Conservation (phyloP, 2,797 vertebrate genomes). For the Enteromius paludinosus region DNA sequence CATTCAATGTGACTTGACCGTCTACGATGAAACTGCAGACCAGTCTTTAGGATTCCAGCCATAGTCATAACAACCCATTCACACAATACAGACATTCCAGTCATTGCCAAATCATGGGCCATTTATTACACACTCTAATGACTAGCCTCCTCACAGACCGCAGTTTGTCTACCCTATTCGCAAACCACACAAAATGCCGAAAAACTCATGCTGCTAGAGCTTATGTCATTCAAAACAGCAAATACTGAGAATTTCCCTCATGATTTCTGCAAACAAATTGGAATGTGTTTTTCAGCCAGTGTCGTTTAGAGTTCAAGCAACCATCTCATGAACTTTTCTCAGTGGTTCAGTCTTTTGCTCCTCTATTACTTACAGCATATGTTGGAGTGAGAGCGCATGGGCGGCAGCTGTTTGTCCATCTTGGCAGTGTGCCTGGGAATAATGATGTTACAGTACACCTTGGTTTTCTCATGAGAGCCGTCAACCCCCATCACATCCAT, state of each 20-base stretch:
- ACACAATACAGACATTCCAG: constrained; percentile 33
- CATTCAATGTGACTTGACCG: constrained; percentile 1
- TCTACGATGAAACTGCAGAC: constrained; percentile 12
- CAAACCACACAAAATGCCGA: constrained; percentile 12
- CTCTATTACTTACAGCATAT: neutral
- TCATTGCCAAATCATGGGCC: constrained; percentile 40
- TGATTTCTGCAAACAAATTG: neutral
- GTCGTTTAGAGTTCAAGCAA: constrained; percentile 32
- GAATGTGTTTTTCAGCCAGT: constrained; percentile 10
- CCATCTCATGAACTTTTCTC: constrained; percentile 16
- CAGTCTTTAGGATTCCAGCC: neutral
- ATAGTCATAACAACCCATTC: constrained; percentile 37
- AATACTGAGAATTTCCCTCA: neutral
- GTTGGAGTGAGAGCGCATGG: neutral
- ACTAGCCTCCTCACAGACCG: constrained; percentile 9
- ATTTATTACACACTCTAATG: constrained; percentile 32
- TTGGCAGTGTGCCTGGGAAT: constrained; percentile 43
- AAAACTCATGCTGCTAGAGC: constrained; percentile 18
- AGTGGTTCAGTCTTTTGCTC: constrained; percentile 31
- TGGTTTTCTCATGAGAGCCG: constrained; percentile 27
- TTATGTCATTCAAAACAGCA: constrained; percentile 27
- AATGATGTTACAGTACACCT: constrained; percentile 33
- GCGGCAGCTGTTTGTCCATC: constrained; percentile 13
- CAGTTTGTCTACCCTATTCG: constrained; percentile 11
- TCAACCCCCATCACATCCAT: constrained; percentile 26